Evolutionary conservation across 2,797 vertebrate genomes (phyloP).

Genomic region (Margarornis squamiger): DNA sequence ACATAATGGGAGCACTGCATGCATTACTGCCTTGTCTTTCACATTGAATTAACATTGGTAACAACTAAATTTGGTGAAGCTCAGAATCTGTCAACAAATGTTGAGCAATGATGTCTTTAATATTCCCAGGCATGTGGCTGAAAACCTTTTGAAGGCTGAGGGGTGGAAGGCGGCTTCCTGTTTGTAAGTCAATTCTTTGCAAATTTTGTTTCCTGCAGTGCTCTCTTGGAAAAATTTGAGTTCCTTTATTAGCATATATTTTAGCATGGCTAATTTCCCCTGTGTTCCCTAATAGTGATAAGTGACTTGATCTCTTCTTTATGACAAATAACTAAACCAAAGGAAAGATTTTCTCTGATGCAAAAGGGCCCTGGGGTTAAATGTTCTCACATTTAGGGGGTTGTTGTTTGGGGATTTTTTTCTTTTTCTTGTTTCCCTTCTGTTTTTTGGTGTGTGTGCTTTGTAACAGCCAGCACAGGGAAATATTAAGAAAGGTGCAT

Average conservation of each 20-base stretch:
- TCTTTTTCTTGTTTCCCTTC: background rate
- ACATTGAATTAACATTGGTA: constrained; percentile 63
- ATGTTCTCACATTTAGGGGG: background rate
- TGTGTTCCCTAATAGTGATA: constrained; percentile 63
- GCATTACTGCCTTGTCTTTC: constrained; percentile 70
- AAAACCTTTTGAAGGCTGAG: constrained; percentile 80
- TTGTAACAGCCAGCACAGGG: background rate
- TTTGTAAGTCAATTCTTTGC: constrained; percentile 81
- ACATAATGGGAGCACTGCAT: constrained; percentile 68
- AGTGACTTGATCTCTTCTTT: constrained; percentile 54
- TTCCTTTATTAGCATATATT: constrained; percentile 74
- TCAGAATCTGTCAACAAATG: constrained; percentile 75
- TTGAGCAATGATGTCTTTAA: constrained; percentile 80
- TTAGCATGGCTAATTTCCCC: constrained; percentile 75
- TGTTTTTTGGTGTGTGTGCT: background rate
- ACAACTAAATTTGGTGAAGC: constrained; percentile 74
- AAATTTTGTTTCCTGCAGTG: constrained; percentile 77
- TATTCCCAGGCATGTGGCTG: constrained; percentile 81
- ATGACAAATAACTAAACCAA: constrained; percentile 17
- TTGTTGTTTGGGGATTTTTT: background rate
- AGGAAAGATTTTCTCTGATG: background rate
- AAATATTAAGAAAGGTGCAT: background rate
- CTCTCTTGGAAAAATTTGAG: constrained; percentile 78
- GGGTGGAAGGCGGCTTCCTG: constrained; percentile 79
- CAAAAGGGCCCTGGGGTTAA: constrained; percentile 21